These are phyloP conservation scores for Fragum fragum DNA, from an alignment of 2,888 invertebrate genomes.

Conservation along the genomic window DNA sequence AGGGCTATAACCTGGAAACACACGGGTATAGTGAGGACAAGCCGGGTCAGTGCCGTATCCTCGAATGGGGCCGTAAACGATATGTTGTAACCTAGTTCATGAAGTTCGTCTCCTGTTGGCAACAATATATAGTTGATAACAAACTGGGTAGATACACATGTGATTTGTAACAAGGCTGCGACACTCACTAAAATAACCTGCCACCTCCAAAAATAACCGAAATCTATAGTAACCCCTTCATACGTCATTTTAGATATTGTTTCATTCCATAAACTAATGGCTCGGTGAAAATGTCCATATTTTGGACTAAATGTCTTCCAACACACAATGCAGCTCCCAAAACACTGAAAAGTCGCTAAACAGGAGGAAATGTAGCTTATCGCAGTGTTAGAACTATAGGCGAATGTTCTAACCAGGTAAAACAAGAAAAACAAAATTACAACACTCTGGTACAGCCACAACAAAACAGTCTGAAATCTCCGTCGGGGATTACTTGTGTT, in stretches of 20 bases:
- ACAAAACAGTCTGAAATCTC: background rate
- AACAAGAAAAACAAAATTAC: background rate
- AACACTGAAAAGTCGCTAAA: background rate
- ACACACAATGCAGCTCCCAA: conserved; percentile 4
- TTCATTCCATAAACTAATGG: background rate
- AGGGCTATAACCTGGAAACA: conserved; percentile 10
- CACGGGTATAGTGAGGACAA: background rate
- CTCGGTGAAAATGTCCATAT: background rate
- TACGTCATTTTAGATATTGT: background rate
- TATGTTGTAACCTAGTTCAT: background rate
- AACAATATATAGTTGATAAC: background rate
- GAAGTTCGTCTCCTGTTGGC: background rate
- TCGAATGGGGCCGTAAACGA: background rate
- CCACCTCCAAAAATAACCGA: background rate
- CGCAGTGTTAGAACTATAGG: background rate
- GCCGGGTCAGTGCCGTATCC: background rate
- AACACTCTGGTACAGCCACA: background rate
- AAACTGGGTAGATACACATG: background rate
- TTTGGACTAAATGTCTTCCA: conserved; percentile 11
- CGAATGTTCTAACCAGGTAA: background rate
- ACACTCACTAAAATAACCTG: background rate
- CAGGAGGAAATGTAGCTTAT: background rate
- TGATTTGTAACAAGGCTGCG: background rate
- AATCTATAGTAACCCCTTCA: background rate
- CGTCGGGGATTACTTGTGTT: background rate